A percentile compares a stretch with the other conserved stretches of the same genome.
These are phyloP conservation scores for Forficula auricularia DNA, from an alignment of 1,140 invertebrate species.

Conservation along the genomic window DNA sequence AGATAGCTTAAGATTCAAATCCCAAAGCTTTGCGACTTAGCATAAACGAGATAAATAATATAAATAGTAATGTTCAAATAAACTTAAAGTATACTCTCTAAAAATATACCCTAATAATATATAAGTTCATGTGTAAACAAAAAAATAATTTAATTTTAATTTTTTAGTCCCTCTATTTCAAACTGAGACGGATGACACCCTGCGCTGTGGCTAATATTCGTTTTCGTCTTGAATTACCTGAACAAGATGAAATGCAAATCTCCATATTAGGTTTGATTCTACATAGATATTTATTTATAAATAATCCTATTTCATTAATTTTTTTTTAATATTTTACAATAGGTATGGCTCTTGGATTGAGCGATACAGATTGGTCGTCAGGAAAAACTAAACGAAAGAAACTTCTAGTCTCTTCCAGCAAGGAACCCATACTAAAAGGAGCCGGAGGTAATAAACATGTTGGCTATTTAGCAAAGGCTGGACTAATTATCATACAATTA, in stretches of 20 bases:
- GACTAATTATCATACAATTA: too few relatives aligned
- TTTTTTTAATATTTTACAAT: not conserved
- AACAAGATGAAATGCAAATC: slow-evolving; percentile 80
- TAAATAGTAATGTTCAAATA: too few relatives aligned
- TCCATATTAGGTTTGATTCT: slow-evolving; percentile 45
- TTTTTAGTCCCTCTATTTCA: slow-evolving; percentile 54
- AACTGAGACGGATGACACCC: slow-evolving; percentile 63
- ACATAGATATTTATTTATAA: slow-evolving; percentile 1
- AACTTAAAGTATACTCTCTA: too few relatives aligned
- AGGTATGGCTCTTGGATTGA: slow-evolving; percentile 55
- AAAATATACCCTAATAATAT: too few relatives aligned
- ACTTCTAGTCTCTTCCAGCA: slow-evolving; percentile 21
- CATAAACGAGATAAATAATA: too few relatives aligned
- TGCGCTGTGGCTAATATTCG: slow-evolving; percentile 62
- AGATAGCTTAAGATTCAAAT: too few relatives aligned
- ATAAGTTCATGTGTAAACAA: too few relatives aligned
- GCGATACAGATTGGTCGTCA: slow-evolving; percentile 31
- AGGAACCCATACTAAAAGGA: slow-evolving; percentile 26
- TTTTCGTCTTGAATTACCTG: slow-evolving; percentile 63
- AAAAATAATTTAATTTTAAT: too few relatives aligned
- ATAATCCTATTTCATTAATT: not conserved
- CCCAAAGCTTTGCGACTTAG: too few relatives aligned
- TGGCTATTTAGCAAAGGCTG: too few relatives aligned
- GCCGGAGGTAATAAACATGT: slow-evolving; percentile 12
- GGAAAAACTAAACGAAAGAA: slow-evolving; percentile 26